phyloP scores from a whole-genome alignment of 2,888 invertebrate species.

The Melieria picta region DNA sequence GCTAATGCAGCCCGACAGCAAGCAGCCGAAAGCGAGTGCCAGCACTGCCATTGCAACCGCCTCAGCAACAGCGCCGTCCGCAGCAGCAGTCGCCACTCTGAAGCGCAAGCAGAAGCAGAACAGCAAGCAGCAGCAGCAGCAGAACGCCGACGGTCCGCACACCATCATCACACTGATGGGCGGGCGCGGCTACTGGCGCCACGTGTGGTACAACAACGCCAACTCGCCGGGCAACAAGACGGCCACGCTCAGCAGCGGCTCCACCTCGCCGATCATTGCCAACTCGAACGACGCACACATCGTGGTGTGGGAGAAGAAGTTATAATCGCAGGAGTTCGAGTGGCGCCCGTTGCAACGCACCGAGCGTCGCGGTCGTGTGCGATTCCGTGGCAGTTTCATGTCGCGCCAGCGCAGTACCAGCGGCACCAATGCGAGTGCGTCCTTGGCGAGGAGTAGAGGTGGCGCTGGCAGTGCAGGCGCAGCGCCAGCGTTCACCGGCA shows the following conservation, averaged over 20 bases:
- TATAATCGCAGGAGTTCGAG: slow-evolving; percentile 69
- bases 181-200: slow-evolving; percentile 88
- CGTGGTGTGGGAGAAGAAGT: slow-evolving; percentile 89
- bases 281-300: slow-evolving; percentile 89
- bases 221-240: slow-evolving; percentile 55
- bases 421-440: slow-evolving; percentile 31
- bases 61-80: slow-evolving; percentile 44
- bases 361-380: slow-evolving; percentile 54
- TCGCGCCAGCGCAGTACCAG: slow-evolving; percentile 45
- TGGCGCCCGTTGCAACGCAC: slow-evolving; percentile 46
- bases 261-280: slow-evolving; percentile 68
- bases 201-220: slow-evolving; percentile 71
- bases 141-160: slow-evolving; percentile 69
- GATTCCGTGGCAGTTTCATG: slow-evolving; percentile 53
- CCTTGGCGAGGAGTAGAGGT: slow-evolving; percentile 23
- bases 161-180: slow-evolving; percentile 89
- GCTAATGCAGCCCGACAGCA: slow-evolving; percentile 42
- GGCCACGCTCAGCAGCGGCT: slow-evolving; percentile 40
- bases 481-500: not conserved
- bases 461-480: slow-evolving; percentile 10
- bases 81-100: slow-evolving; percentile 59
- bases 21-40: slow-evolving; percentile 30
- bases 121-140: slow-evolving; percentile 54
- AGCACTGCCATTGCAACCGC: not conserved
- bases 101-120: slow-evolving; percentile 63